phyloP scores from a whole-genome alignment of 2,113 vertebrate genomes.

The Chiloscyllium plagiosum region DNA sequence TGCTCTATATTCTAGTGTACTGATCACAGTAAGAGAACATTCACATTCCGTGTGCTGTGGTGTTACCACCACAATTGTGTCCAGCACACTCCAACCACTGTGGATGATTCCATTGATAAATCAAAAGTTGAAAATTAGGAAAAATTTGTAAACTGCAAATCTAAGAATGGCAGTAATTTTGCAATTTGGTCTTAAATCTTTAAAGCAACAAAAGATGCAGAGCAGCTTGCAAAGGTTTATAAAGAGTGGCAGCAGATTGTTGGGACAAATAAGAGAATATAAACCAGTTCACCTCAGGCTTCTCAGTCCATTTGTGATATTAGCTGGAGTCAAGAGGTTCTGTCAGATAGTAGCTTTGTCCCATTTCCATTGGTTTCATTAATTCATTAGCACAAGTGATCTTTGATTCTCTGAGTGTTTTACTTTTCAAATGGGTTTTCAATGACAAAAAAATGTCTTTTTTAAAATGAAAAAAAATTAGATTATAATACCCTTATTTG shows the following conservation, averaged over 20 bases:
- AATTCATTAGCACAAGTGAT: not conserved
- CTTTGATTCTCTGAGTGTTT: not conserved
- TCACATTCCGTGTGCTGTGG: not conserved
- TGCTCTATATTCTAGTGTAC: no score
- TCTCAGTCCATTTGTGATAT: not conserved
- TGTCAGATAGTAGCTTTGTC: not conserved
- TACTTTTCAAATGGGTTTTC: not conserved
- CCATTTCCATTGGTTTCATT: not conserved
- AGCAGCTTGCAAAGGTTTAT: not conserved
- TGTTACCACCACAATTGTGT: not conserved
- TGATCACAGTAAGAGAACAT: no score
- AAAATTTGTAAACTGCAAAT: not conserved
- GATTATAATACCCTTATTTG: not conserved
- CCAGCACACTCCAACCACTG: not conserved
- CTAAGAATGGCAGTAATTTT: not conserved
- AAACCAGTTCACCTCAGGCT: not conserved
- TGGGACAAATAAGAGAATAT: not conserved
- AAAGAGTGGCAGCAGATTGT: not conserved
- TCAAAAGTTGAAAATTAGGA: not conserved
- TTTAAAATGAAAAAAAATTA: not conserved
- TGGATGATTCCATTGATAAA: not conserved
- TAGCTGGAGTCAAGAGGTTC: not conserved
- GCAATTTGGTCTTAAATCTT: not conserved
- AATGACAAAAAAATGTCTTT: not conserved
- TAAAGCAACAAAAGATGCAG: not conserved